A percentile compares a stretch with the other conserved stretches of the same genome.
Evolutionary conservation across 1,140 invertebrate species (phyloP).

Genomic region (Drosophila aff.): DNA sequence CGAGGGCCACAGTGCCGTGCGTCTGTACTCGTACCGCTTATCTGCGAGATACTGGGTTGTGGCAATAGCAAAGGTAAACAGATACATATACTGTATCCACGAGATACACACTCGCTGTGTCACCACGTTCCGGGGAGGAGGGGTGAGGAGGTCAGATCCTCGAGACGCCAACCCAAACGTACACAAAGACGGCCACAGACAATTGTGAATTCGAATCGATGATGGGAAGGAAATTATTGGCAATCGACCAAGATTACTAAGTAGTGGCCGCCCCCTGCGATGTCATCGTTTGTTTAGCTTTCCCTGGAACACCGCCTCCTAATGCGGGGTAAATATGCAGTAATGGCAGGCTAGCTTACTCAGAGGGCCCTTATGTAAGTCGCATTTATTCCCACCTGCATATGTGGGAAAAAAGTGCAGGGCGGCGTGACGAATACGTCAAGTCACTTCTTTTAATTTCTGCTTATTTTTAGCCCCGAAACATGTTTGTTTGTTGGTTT

Average conservation of each 20-base stretch:
- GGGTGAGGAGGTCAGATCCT: conserved; percentile 15
- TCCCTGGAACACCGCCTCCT: conserved; percentile 23
- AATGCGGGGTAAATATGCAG: conserved; percentile 7
- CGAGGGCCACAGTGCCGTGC: conserved; percentile 9
- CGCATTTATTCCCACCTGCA: conserved; percentile 17
- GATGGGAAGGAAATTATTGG: conserved; percentile 68
- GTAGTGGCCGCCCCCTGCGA: conserved; percentile 10
- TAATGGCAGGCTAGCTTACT: conserved; percentile 33
- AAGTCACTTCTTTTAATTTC: conserved; percentile 41
- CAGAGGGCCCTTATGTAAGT: conserved; percentile 24
- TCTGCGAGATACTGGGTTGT: conserved; percentile 19
- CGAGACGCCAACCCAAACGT: conserved; percentile 14
- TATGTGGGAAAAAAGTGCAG: conserved; percentile 15
- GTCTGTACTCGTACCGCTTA: conserved; percentile 21
- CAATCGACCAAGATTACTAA: conserved; percentile 63
- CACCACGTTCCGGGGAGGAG: conserved; percentile 3
- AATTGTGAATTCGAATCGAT: conserved; percentile 68
- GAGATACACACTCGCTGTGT: conserved; percentile 20
- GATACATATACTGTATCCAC: conserved; percentile 14
- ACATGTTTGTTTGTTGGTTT: conserved; percentile 3
- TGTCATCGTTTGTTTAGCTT: conserved; percentile 44
- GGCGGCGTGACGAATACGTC: conserved; percentile 19
- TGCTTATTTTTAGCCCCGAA: conserved; percentile 17
- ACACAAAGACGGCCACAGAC: conserved; percentile 21
- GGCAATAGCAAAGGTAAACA: conserved; percentile 42